Evolutionary conservation across 2,113 vertebrate species (phyloP).

Genomic region (Dromaius novaehollandiae): DNA sequence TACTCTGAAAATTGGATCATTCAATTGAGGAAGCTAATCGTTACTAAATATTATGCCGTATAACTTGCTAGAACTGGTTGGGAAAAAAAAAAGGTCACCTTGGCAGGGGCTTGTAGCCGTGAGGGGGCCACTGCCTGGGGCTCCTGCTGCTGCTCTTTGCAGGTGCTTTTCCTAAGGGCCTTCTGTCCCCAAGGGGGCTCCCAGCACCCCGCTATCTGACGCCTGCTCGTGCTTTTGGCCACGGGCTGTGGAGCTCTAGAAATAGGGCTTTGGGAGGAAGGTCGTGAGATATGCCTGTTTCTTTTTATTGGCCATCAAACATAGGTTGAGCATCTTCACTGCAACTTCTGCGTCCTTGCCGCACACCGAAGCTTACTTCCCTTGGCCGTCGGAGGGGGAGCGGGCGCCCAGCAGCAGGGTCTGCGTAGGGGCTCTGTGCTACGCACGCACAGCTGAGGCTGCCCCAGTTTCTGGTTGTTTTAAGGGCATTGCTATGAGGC

Average conservation of each 20-base stretch:
- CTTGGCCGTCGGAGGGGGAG: fast-evolving
- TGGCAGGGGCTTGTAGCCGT: too few species aligned
- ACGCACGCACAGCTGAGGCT: background rate
- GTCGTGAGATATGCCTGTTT: background rate
- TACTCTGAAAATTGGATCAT: background rate
- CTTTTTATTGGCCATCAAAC: background rate
- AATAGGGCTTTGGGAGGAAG: background rate
- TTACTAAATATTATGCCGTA: background rate
- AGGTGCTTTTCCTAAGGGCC: too few species aligned
- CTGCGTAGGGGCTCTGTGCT: background rate
- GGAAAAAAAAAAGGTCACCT: background rate
- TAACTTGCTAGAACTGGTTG: background rate
- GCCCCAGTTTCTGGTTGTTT: background rate
- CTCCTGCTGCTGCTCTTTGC: background rate
- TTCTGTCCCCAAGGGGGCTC: background rate
- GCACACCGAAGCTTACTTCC: background rate
- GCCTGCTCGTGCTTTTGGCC: background rate
- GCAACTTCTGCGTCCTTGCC: background rate
- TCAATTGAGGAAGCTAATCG: background rate
- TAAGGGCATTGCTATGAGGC: background rate
- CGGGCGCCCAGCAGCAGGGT: background rate
- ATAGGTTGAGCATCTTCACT: background rate
- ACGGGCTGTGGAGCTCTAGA: background rate
- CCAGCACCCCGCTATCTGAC: background rate
- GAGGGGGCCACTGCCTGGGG: too few species aligned